Conservation (phyloP, 2,888 invertebrate genomes). For the Tridacna gigas region DNA sequence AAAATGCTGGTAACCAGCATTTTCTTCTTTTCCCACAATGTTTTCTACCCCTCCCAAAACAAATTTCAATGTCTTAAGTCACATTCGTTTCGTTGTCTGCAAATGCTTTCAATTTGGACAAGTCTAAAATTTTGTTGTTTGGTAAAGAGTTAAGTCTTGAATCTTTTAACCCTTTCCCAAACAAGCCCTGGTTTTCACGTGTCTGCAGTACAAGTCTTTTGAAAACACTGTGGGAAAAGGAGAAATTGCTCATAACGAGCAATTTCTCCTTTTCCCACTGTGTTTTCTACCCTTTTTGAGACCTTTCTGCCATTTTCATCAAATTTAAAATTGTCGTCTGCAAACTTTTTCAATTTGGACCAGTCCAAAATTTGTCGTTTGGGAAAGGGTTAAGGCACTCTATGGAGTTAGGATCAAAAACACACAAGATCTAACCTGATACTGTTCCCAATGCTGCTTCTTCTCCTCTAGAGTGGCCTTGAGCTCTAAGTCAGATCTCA, state of each 20-base stretch:
- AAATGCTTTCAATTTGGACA: not conserved
- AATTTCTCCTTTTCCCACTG: not conserved
- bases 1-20: no score
- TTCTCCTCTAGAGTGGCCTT: conserved; percentile 95
- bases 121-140: not conserved
- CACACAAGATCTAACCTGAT: conserved; percentile 88
- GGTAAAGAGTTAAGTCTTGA: not conserved
- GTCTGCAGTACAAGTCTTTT: not conserved
- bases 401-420: not conserved
- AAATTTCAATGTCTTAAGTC: no score
- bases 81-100: no score
- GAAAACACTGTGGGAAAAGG: not conserved
- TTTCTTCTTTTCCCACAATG: no score
- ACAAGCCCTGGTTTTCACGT: not conserved
- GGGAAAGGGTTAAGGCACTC: no score
- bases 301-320: no score
- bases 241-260: not conserved
- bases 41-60: no score
- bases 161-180: not conserved
- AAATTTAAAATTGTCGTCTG: no score
- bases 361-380: not conserved
- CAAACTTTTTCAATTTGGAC: not conserved
- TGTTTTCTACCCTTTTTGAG: not conserved
- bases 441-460: conserved; percentile 94
- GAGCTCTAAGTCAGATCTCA: conserved; percentile 92